Percentiles rank a stretch among this genome's conserved stretches.
These are phyloP conservation scores for Orestias chungarensis DNA, from an alignment of 2,797 vertebrate genomes.

Conservation along the genomic window DNA sequence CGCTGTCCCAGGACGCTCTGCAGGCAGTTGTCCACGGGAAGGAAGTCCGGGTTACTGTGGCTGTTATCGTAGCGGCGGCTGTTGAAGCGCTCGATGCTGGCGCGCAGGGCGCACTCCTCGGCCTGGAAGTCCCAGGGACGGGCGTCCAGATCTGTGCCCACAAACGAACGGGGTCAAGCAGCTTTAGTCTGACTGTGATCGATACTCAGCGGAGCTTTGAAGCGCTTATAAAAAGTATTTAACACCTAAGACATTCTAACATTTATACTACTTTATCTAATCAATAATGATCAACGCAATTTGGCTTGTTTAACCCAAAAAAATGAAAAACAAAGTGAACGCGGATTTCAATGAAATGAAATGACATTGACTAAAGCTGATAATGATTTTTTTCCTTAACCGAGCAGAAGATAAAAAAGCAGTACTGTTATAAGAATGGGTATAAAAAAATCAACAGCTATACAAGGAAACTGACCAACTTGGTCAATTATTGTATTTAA, in stretches of 20 bases:
- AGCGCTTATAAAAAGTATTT: background rate
- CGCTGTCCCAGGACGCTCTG: conserved; percentile 94
- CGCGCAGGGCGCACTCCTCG: conserved; percentile 93
- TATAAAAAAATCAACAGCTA: background rate
- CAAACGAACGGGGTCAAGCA: conserved; percentile 8
- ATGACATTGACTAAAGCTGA: background rate
- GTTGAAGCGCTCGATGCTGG: conserved; percentile 96
- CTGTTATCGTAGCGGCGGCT: conserved; percentile 89
- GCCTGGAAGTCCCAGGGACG: conserved; percentile 98
- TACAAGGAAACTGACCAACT: background rate
- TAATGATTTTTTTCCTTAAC: background rate
- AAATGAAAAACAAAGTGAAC: no score
- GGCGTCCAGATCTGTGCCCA: conserved; percentile 85
- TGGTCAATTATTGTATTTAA: background rate
- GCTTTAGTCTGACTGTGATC: background rate
- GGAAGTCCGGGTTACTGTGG: conserved; percentile 87
- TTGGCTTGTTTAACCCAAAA: no score
- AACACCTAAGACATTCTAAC: no score
- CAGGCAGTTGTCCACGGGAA: conserved; percentile 95
- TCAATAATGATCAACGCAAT: background rate
- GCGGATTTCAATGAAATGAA: no score
- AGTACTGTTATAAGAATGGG: background rate
- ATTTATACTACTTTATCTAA: background rate
- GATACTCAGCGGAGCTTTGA: background rate
- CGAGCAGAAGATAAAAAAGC: background rate